Base-by-base conservation (phyloP, 2,113 vertebrate genomes). In the Pollachius pollachius region DNA sequence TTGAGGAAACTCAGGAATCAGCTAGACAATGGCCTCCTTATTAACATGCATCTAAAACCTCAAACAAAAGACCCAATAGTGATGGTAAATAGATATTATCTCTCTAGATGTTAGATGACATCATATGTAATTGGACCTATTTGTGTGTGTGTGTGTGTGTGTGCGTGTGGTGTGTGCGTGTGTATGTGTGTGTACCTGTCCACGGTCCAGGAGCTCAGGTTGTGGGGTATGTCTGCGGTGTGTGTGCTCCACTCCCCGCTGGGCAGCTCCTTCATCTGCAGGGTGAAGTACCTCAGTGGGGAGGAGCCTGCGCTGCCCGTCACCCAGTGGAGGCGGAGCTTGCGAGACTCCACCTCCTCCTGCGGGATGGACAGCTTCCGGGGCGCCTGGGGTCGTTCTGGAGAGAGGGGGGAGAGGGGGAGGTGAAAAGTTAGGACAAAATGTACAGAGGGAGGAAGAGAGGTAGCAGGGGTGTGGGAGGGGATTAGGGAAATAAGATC, bases 321-420 rank as follows among this genome's bases (percentile, higher is more conserved):
- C 41, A 95, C 81, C 97, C 97, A 99, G 58, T 91, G 87, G 73
- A 99, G 82, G 65, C 66, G 82, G 25, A 99, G 89, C 16, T 87
- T 92, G 1, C 94, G 92, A 0, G 96, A 93, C 0, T 94, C 92
- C 63, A 99, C 94, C 0, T 94, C 90, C 0, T 92, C 90, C 88
- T 98, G 96, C 0, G 95, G 95, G 1, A 93, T 82, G 21, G 76
- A 69, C 74, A 97, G 84, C 76, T 94, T 91, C 71, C 92, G 91
- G 23, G 96, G 95, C 1, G 97, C 94, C 0, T 95, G 94, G 0
- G 97, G 96, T 2, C 95, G 94, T 65, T 97, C 97, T 99, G 93
- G 23, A 60, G 23, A 72, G 1, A 19, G 0, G 23, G 16, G 13
- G 3, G n/a, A 27, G 63, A 18, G 2, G 17, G 11, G 6, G 67